phyloP scores from a whole-genome alignment of 2,888 invertebrate species.

The Halictus quadricinctus region DNA sequence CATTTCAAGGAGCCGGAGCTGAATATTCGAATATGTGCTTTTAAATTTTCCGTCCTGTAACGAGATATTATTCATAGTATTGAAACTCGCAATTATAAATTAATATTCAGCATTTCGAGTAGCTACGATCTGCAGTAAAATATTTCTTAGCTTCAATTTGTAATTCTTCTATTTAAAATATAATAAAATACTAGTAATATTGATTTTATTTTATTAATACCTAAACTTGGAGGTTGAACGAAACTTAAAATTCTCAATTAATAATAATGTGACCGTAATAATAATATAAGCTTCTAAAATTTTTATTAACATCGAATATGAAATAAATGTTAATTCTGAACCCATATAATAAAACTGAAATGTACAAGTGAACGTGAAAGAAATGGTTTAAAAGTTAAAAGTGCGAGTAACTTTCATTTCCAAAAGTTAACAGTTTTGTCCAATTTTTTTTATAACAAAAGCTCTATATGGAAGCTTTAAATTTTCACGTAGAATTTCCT shows the following conservation, averaged over 20 bases:
- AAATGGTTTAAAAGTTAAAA: not conserved
- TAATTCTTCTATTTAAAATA: too few species aligned
- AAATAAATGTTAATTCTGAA: too few species aligned
- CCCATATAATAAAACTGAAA: not conserved
- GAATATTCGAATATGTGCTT: slow-evolving; percentile 10
- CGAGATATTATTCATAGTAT: not conserved
- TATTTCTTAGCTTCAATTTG: too few species aligned
- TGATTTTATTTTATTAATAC: not conserved
- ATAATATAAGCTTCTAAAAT: too few species aligned
- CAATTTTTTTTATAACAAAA: not conserved
- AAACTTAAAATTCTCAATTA: not conserved
- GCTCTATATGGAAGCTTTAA: not conserved
- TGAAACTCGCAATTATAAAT: not conserved
- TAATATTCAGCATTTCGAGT: not conserved
- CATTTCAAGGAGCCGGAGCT: slow-evolving; percentile 14
- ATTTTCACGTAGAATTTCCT: not conserved
- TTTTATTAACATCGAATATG: too few species aligned
- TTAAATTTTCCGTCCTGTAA: not conserved
- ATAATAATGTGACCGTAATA: too few species aligned
- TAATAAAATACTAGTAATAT: not conserved
- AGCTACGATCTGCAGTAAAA: not conserved
- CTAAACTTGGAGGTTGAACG: not conserved
- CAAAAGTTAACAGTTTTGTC: too few species aligned
- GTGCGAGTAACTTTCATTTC: too few species aligned
- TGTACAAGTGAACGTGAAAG: not conserved